phyloP scores from a whole-genome alignment of 1,140 invertebrate species.

The Solenopsis invicta region DNA sequence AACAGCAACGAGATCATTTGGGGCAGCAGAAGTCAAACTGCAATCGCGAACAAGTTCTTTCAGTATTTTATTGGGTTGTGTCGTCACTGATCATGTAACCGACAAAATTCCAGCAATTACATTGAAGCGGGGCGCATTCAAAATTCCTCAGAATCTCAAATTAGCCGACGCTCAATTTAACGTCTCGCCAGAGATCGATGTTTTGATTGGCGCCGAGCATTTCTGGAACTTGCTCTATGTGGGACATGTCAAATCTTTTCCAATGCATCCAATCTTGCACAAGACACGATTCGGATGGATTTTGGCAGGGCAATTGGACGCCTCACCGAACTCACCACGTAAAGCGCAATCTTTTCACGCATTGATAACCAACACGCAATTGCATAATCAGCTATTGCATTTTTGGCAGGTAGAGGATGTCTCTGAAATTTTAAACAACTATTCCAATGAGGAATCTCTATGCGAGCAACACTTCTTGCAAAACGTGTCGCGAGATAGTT shows the following conservation, averaged over 20 bases:
- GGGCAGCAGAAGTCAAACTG: not conserved
- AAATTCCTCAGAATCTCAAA: not conserved
- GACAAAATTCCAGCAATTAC: not conserved
- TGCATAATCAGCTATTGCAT: not conserved
- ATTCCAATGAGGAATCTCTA: not conserved
- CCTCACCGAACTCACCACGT: not conserved
- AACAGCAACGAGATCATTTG: not conserved
- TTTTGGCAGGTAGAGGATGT: constrained; percentile 27
- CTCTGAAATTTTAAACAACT: too few relatives aligned
- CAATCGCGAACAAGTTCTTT: constrained; percentile 37
- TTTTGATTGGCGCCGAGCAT: too few relatives aligned
- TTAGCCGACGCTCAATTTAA: constrained; percentile 75
- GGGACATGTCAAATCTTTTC: constrained; percentile 69
- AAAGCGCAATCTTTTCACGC: not conserved
- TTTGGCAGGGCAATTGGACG: too few relatives aligned
- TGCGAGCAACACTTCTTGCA: not conserved
- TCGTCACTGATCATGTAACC: constrained; percentile 38
- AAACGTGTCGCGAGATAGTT: not conserved
- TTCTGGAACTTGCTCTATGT: constrained; percentile 62
- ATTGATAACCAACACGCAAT: not conserved
- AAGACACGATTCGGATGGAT: constrained; percentile 62
- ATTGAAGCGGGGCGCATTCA: not conserved
- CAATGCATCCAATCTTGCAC: constrained; percentile 65
- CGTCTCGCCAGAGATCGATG: too few relatives aligned
- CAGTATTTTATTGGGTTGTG: not conserved